A percentile compares a stretch with the other conserved stretches of the same genome.
These are phyloP conservation scores for Anastatus disparis DNA, from an alignment of 1,140 invertebrate species.

Conservation along the genomic window DNA sequence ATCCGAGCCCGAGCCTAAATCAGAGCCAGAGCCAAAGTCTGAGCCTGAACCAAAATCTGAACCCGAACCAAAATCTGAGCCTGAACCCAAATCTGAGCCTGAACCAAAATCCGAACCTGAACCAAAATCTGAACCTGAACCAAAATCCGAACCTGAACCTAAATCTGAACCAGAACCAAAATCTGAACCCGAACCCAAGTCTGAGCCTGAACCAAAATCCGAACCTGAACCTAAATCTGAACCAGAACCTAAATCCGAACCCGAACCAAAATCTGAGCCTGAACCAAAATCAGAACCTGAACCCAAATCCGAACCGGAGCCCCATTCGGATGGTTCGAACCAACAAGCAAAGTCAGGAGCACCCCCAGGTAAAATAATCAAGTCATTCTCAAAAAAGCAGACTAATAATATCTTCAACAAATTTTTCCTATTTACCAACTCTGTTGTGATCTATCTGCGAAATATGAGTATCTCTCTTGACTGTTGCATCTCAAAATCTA, in stretches of 20 bases:
- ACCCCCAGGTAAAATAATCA: slow-evolving; percentile 34
- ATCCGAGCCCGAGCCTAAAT: slow-evolving; percentile 62
- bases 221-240: slow-evolving; percentile 59
- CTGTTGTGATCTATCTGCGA: too few species aligned
- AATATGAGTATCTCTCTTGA: too few species aligned
- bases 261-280: slow-evolving; percentile 66
- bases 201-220: slow-evolving; percentile 54
- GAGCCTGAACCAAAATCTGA: slow-evolving; percentile 62
- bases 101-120: slow-evolving; percentile 50
- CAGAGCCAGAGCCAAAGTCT: slow-evolving; percentile 54
- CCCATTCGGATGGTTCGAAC: slow-evolving; percentile 63
- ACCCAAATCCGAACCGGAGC: slow-evolving; percentile 58
- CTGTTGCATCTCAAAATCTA: too few species aligned
- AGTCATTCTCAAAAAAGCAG: slow-evolving; percentile 4
- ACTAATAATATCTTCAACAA: slow-evolving; percentile 9
- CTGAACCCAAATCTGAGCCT: slow-evolving; percentile 51
- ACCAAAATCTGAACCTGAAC: slow-evolving; percentile 56
- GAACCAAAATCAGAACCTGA: slow-evolving; percentile 60
- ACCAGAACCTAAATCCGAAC: slow-evolving; percentile 63
- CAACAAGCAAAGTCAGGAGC: slow-evolving; percentile 61
- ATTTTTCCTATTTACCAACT: slow-evolving; percentile 15
- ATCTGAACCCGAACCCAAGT: slow-evolving; percentile 56
- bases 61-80: slow-evolving; percentile 60
- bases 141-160: slow-evolving; percentile 60
- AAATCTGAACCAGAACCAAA: slow-evolving; percentile 61